Evolutionary conservation across 2,797 vertebrate species (phyloP).

Genomic region (Falco rusticolus): DNA sequence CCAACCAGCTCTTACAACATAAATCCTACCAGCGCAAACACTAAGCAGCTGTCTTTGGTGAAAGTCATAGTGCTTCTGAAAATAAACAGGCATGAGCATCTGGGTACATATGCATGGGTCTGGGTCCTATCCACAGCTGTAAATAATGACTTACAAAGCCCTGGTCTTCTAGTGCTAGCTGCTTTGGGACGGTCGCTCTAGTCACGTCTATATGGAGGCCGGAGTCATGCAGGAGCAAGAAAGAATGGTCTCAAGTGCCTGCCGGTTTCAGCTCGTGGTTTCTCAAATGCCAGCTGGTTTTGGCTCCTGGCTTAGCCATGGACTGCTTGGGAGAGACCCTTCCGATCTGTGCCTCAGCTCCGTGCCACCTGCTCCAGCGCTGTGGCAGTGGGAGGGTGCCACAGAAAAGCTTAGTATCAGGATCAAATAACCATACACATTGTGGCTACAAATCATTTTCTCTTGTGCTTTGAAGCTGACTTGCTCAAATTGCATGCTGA

Average conservation of each 20-base stretch:
- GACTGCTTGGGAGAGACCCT: not conserved
- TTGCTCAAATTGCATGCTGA: not conserved
- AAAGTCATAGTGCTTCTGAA: not conserved
- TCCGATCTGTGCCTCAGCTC: not conserved
- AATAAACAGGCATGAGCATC: not conserved
- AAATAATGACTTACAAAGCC: not conserved
- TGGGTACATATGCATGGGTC: not conserved
- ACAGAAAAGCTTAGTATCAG: not conserved
- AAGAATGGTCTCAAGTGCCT: not conserved
- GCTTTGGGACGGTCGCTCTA: not conserved
- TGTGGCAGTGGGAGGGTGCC: not conserved
- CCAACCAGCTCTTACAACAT: not conserved
- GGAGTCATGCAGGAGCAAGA: not conserved
- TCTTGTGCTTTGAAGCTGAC: not conserved
- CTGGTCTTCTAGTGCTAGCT: not conserved
- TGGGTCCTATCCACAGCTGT: not conserved
- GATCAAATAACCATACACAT: not conserved
- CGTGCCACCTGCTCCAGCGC: not conserved
- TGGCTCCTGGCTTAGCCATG: rapidly evolving
- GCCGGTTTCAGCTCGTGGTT: not conserved
- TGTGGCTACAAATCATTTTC: not conserved
- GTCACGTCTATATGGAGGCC: not conserved
- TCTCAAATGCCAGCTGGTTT: not conserved
- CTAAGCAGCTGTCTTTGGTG: not conserved
- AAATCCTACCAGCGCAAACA: not conserved